A percentile compares a stretch with the other conserved stretches of the same genome.
phyloP scores from a whole-genome alignment of 2,888 invertebrate species.

The Epistrophella euchroma region DNA sequence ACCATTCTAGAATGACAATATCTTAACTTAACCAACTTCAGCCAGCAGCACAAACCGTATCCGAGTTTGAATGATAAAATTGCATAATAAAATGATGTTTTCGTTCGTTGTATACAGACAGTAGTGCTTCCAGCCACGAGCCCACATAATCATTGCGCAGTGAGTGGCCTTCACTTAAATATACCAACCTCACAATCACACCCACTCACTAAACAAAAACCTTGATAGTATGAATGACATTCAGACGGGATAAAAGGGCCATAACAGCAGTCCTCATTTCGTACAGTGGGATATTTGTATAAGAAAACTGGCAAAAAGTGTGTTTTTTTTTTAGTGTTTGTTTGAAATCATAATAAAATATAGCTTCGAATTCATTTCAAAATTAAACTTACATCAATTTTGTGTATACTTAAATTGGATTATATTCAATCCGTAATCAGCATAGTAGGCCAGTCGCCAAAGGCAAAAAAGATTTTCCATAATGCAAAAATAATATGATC shows the following conservation, averaged over 20 bases:
- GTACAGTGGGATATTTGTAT: neutral
- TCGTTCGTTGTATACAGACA: neutral
- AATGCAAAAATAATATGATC: no score
- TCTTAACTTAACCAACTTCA: conserved; percentile 17
- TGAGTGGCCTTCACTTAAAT: conserved; percentile 68
- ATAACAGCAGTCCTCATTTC: neutral
- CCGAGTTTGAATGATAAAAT: conserved; percentile 41
- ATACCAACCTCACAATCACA: conserved; percentile 8
- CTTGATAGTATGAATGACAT: conserved; percentile 68
- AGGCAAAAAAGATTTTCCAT: no score
- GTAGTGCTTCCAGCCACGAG: conserved; percentile 23
- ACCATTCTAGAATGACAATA: conserved; percentile 19
- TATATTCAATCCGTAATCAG: no score
- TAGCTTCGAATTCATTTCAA: no score
- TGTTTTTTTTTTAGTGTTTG: neutral
- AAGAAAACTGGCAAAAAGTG: neutral
- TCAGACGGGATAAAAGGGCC: conserved; percentile 61
- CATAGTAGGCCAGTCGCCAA: no score
- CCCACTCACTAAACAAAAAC: conserved; percentile 29
- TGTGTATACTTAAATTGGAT: no score
- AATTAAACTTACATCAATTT: no score
- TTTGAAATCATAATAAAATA: no score
- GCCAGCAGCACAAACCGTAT: neutral
- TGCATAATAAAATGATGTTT: conserved; percentile 61
- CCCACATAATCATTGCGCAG: conserved; percentile 71